Base-by-base conservation (phyloP, 1,140 invertebrate species). In the Archegozetes longisetosus region DNA sequence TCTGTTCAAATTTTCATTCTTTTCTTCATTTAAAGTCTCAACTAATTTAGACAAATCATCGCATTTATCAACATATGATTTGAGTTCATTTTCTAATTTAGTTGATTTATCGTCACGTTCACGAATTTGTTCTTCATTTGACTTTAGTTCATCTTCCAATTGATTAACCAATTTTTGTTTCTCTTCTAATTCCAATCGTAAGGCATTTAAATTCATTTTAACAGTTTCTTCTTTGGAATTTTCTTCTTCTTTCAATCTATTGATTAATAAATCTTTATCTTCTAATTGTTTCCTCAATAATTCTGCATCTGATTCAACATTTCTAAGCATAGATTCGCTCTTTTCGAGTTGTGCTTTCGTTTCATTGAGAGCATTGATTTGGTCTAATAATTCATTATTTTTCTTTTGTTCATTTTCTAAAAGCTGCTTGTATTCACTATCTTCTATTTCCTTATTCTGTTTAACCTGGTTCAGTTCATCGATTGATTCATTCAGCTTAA, bases 221-320 rank as follows among this genome's bases (percentile, higher is more conserved):
- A 17, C 29, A 48, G 50, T 25, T 20, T 60, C 29, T 32, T 60
- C 49, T 2, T 55, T 25, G 20, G 53, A 25, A 9, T 22, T 40
- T 46, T 25, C 46, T 24, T 61, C 53, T 14, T 25, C 20, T 28
- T 55, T n/a, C 60, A 52, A 54, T 61, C 32, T 55, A 59, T 60
- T 63, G 60, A 29, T 47, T 58, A 25, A 65, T 61, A 46, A 56
- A 62, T 60, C 40, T 64, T 63, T 29, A 62, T 61, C 32, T 64
- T 58, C 9, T 62, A 53, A n/a, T 53, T 55, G 55, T 54, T 48
- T 66, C 60, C 65, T 53, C 47, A 27, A 55, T 40, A 64, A 64
- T 61, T 66, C 64, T 46, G 52, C 61, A 32, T 64, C 63, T 52
- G 64, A 47, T 25, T 70, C 58, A 55, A 71, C 65, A 32, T 68